These are phyloP conservation scores for Procambarus virginalis DNA, from an alignment of 1,140 invertebrate species.

Conservation along the genomic window DNA sequence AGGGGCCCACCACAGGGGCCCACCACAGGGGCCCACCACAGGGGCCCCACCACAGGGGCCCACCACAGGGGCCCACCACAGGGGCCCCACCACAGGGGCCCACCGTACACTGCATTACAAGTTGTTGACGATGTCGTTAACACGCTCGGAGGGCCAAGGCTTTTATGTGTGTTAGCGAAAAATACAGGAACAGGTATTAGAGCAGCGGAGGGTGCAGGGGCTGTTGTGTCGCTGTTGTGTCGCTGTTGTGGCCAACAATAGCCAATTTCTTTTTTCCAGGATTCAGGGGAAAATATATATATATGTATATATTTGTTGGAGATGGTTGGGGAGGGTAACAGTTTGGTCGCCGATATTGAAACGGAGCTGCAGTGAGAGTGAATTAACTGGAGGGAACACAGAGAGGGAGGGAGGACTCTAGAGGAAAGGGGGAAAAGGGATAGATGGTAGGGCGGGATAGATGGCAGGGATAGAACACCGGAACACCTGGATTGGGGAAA, in stretches of 20 bases:
- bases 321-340: neutral
- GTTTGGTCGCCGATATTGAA: too few species aligned
- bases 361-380: too few species aligned
- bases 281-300: neutral
- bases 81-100: too few species aligned
- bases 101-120: neutral
- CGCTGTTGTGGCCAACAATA: neutral
- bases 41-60: too few species aligned
- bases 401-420: too few species aligned
- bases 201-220: neutral
- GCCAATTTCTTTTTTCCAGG: neutral
- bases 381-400: neutral
- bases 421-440: too few species aligned
- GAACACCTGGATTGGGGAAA: too few species aligned
- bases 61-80: too few species aligned
- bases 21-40: too few species aligned
- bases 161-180: slow-evolving; percentile 8
- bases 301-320: neutral
- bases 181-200: slow-evolving; percentile 8
- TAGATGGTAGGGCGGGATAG: too few species aligned
- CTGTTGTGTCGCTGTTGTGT: neutral
- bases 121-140: neutral
- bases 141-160: neutral
- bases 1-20: too few species aligned
- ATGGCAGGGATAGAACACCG: too few species aligned